Evolutionary conservation across 2,888 invertebrate species (phyloP), one percentile per base, ranked within the genome.

Genomic region (Aporophyla nigra): DNA sequence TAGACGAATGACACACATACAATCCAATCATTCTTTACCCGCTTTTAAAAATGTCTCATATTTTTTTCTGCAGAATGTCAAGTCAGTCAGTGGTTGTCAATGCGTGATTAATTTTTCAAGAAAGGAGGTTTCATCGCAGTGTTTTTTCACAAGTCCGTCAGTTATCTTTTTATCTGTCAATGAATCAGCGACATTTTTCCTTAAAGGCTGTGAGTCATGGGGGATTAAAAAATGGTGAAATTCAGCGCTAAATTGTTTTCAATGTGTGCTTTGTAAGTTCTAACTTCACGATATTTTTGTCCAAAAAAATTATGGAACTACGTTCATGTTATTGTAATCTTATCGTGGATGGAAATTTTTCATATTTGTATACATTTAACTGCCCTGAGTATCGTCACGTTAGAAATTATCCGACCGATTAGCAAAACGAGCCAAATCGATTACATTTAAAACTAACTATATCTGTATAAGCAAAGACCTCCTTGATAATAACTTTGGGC

Each of bases 31-130:
- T 65, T 63, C 9, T 24, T n/a, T 2, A 53, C 24, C 10, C 33
- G 12, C 0, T 0, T 58, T 40, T 40, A 9, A n/a, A 12, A 10
- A 53, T 27, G 49, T 59, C 59, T 21, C 7, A 33, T 24, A 19
- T 33, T 33, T 14, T 61, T 56, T 61, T 61, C 63, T 33, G 14
- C 51, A 69, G 61, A 71, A 69, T 80, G 21, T 65, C 65, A 69
- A 74, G 49, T 69, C 46, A 67, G n/a, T 71, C 62, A 71, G 19
- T 21, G 58, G 16, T n/a, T 66, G 66, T 62, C 81, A 70, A 76
- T 61, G 21, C 54, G 14, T 76, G 76, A 85, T 43, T 85, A 85
- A 83, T 56, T 62, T 27, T 33, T 56, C 16, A 67, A 33, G n/a
- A 16, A 54, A 33, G 21, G 54, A 27, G 33, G 27, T 33, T 54